Conservation (phyloP, 35 echinoderm and acorn worm species). For the Ptychodera flava region DNA sequence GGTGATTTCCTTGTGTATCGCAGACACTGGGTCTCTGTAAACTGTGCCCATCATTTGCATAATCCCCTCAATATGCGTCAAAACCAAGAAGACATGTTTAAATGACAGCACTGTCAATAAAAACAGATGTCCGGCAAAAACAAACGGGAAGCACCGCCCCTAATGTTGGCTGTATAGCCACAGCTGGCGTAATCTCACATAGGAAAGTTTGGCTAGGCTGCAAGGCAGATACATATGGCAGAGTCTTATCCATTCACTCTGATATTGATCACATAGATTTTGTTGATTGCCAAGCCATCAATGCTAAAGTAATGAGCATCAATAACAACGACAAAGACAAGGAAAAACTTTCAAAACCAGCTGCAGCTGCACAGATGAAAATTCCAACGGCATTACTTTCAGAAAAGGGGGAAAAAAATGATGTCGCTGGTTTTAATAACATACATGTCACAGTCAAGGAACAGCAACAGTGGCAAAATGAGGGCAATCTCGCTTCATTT, state of each 20-base stretch:
- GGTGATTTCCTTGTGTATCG: background rate
- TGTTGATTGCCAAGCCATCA: background rate
- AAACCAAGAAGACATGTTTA: background rate
- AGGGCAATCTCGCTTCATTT: too few relatives aligned
- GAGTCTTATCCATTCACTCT: background rate
- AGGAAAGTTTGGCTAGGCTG: background rate
- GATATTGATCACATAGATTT: background rate
- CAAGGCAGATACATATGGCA: background rate
- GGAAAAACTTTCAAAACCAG: background rate
- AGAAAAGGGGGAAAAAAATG: too few relatives aligned
- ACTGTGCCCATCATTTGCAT: background rate
- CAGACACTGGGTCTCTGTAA: background rate
- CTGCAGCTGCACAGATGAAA: background rate
- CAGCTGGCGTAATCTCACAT: background rate
- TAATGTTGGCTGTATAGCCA: background rate
- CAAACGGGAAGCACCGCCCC: background rate
- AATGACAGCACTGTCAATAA: background rate
- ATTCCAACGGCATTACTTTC: background rate
- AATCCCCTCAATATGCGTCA: background rate
- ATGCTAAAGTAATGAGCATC: background rate
- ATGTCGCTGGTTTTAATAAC: too few relatives aligned
- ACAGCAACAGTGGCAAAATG: too few relatives aligned
- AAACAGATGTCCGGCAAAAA: background rate
- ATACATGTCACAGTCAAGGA: too few relatives aligned
- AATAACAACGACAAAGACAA: background rate